Evolutionary conservation across 2,113 vertebrate genomes (phyloP).

Genomic region (Thunnus thynnus): DNA sequence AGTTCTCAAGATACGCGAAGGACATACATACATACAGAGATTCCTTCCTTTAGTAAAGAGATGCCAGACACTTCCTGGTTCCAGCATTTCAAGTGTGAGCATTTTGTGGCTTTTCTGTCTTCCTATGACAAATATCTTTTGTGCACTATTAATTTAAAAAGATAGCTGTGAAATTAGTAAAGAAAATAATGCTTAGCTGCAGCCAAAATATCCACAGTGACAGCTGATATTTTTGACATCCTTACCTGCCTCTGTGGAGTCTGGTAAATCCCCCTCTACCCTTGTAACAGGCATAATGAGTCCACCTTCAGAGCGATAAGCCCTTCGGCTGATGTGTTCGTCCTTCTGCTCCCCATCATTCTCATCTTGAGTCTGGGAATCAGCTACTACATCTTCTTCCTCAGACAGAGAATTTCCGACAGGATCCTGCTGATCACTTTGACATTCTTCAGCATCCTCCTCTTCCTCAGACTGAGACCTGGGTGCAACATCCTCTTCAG

Average conservation of each 20-base stretch:
- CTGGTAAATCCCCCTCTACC: slow-evolving; percentile 11
- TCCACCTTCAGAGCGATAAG: slow-evolving; percentile 54
- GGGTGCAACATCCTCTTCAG: background rate
- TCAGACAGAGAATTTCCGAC: slow-evolving; percentile 6
- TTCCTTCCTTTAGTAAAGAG: too few relatives aligned
- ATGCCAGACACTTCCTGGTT: too few relatives aligned
- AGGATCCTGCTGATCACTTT: slow-evolving; percentile 3
- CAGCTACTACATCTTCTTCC: background rate
- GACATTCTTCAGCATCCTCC: background rate
- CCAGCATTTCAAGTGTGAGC: too few relatives aligned
- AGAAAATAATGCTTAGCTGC: background rate
- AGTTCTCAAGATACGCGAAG: too few relatives aligned
- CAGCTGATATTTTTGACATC: background rate
- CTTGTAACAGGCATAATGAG: slow-evolving; percentile 17
- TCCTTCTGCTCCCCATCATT: background rate
- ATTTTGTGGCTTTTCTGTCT: too few relatives aligned
- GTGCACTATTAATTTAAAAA: too few relatives aligned
- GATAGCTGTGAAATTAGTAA: background rate
- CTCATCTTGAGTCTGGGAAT: slow-evolving; percentile 35
- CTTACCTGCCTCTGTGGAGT: slow-evolving; percentile 59
- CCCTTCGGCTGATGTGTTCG: slow-evolving; percentile 59
- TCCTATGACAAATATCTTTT: too few relatives aligned
- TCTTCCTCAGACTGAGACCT: background rate
- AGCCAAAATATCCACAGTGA: background rate
- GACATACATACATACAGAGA: too few relatives aligned